Percentiles rank a stretch among this genome's conserved stretches.
phyloP scores from a whole-genome alignment of 2,113 vertebrate species.

The Hypanus sabinus region DNA sequence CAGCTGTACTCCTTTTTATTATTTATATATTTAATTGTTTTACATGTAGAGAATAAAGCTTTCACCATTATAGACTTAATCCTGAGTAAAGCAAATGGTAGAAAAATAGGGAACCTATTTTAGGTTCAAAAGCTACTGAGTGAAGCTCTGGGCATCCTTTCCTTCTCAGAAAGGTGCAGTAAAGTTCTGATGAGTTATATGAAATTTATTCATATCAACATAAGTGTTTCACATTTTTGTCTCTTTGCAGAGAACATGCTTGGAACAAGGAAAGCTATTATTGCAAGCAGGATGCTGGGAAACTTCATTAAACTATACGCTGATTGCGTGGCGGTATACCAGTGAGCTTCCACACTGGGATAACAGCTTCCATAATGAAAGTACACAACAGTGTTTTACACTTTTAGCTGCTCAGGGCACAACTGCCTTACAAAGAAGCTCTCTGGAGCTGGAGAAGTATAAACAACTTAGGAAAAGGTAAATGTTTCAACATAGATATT shows the following conservation, averaged over 20 bases:
- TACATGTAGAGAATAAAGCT: background rate
- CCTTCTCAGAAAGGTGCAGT: background rate
- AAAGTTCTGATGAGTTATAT: background rate
- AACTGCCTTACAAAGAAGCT: constrained; percentile 3
- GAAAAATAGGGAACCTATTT: background rate
- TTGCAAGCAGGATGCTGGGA: constrained; percentile 13
- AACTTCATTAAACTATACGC: background rate
- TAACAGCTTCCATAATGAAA: constrained; percentile 29
- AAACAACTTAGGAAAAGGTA: constrained; percentile 27
- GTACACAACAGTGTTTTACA: constrained; percentile 7
- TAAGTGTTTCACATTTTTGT: background rate
- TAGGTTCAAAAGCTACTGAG: background rate
- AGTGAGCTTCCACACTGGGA: constrained; percentile 32
- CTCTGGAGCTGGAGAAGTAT: background rate
- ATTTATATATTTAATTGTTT: background rate
- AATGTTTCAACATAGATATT: background rate
- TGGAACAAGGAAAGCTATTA: constrained; percentile 26
- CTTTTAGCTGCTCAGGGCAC: constrained; percentile 12
- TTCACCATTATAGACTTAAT: background rate
- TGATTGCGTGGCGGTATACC: constrained; percentile 13
- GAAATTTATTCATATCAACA: background rate
- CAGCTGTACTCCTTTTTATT: background rate
- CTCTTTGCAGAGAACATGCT: constrained; percentile 8
- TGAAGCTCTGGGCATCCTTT: background rate
- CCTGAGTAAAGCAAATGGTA: background rate